Evolutionary conservation across 2,888 invertebrate species (phyloP).

Genomic region (Dolichomitus sp.): DNA sequence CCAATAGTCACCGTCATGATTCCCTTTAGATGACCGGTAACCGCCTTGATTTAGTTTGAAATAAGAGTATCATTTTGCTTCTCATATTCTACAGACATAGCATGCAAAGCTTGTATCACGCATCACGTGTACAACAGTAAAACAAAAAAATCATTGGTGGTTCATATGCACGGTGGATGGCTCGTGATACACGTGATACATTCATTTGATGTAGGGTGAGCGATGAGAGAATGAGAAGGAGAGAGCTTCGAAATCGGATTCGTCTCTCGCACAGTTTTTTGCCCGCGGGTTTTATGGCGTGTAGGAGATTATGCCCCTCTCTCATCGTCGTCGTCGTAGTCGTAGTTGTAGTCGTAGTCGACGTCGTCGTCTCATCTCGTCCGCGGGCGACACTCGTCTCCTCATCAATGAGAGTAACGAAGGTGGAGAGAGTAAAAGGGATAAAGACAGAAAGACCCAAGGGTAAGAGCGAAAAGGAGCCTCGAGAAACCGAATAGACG

Average conservation of each 20-base stretch:
- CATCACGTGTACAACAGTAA: slow-evolving; percentile 5
- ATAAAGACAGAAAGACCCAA: slow-evolving; percentile 60
- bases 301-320: slow-evolving; percentile 77
- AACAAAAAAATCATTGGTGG: background rate
- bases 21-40: background rate
- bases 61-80: background rate
- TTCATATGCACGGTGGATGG: background rate
- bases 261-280: slow-evolving; percentile 75
- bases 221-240: slow-evolving; percentile 41
- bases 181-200: slow-evolving; percentile 48
- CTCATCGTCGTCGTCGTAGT: slow-evolving; percentile 35
- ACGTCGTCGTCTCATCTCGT: slow-evolving; percentile 72
- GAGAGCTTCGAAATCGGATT: slow-evolving; percentile 73
- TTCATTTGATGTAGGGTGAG: slow-evolving; percentile 35
- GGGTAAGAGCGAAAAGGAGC: slow-evolving; percentile 40
- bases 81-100: background rate
- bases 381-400: slow-evolving; percentile 67
- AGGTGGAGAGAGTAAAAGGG: slow-evolving; percentile 58
- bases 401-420: slow-evolving; percentile 47
- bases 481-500: slow-evolving; percentile 39
- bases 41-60: background rate
- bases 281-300: slow-evolving; percentile 77
- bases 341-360: slow-evolving; percentile 32
- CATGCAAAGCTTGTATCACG: slow-evolving; percentile 14
- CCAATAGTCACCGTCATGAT: background rate